These are phyloP conservation scores for Brenthis daphne DNA, from an alignment of 2,888 invertebrate genomes.

Conservation along the genomic window DNA sequence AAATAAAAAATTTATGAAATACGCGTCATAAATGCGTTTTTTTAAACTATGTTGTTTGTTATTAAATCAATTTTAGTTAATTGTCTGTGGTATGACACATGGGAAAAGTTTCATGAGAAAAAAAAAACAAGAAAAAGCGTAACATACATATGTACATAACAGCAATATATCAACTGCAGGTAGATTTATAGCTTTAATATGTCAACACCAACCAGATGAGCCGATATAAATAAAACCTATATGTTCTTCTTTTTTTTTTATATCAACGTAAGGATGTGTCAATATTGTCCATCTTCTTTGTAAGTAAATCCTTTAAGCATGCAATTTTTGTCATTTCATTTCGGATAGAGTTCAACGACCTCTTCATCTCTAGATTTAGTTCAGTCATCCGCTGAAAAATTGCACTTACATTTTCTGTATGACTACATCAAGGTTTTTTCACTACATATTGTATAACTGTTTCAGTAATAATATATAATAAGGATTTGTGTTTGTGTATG, in stretches of 20 bases:
- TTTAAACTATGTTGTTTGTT: too few species aligned
- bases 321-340: neutral
- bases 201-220: neutral
- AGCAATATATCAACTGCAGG: neutral
- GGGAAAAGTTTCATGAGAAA: too few species aligned
- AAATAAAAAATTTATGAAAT: too few species aligned
- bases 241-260: neutral
- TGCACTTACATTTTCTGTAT: neutral
- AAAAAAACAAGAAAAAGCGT: neutral
- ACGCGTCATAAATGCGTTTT: too few species aligned
- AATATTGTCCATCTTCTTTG: neutral
- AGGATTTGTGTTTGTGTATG: too few species aligned
- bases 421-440: too few species aligned
- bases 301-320: neutral
- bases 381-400: neutral
- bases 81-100: too few species aligned
- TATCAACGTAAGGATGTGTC: neutral
- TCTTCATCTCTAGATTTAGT: neutral
- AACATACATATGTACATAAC: too few species aligned
- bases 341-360: neutral
- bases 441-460: too few species aligned
- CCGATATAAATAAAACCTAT: neutral
- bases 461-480: too few species aligned
- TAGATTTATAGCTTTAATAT: neutral
- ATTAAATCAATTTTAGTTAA: too few species aligned